Conservation (phyloP, 2,888 invertebrate genomes). For the Apoda limacodes region DNA sequence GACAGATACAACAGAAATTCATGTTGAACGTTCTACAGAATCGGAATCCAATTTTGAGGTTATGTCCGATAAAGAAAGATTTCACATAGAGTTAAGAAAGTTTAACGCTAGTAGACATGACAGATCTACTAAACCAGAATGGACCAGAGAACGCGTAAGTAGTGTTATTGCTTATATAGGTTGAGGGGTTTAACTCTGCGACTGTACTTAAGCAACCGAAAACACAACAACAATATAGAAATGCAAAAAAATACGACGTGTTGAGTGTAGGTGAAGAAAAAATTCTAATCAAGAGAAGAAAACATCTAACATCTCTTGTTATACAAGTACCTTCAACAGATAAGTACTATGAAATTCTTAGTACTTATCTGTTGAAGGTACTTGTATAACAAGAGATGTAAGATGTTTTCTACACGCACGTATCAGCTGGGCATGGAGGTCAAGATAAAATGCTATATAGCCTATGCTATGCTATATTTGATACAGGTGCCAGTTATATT, state of each 20-base stretch:
- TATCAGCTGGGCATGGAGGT: slow-evolving; percentile 11
- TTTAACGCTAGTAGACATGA: slow-evolving; percentile 10
- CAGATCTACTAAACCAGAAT: slow-evolving; percentile 6
- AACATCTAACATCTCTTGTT: slow-evolving; percentile 2
- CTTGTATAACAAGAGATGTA: too few relatives aligned
- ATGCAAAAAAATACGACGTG: slow-evolving; percentile 6
- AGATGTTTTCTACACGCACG: slow-evolving; percentile 10
- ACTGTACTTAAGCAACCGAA: slow-evolving; percentile 8
- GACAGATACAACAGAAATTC: slow-evolving; percentile 10
- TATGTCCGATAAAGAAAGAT: slow-evolving; percentile 7
- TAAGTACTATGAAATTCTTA: slow-evolving; percentile 9
- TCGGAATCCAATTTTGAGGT: slow-evolving; percentile 11
- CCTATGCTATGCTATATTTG: slow-evolving; percentile 9
- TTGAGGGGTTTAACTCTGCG: slow-evolving; percentile 8
- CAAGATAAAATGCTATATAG: slow-evolving; percentile 11
- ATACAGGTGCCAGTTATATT: slow-evolving; percentile 11
- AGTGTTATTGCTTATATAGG: slow-evolving; percentile 4
- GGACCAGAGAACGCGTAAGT: slow-evolving; percentile 5
- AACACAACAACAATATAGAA: slow-evolving; percentile 6
- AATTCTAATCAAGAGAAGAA: slow-evolving; percentile 9
- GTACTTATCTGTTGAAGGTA: too few relatives aligned
- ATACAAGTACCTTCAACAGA: slow-evolving; percentile 5
- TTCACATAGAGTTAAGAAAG: slow-evolving; percentile 12
- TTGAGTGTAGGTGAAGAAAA: slow-evolving; percentile 9
- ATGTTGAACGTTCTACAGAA: slow-evolving; percentile 11